Base-by-base conservation (phyloP, 2,797 vertebrate species). In the Girardinus metallicus region DNA sequence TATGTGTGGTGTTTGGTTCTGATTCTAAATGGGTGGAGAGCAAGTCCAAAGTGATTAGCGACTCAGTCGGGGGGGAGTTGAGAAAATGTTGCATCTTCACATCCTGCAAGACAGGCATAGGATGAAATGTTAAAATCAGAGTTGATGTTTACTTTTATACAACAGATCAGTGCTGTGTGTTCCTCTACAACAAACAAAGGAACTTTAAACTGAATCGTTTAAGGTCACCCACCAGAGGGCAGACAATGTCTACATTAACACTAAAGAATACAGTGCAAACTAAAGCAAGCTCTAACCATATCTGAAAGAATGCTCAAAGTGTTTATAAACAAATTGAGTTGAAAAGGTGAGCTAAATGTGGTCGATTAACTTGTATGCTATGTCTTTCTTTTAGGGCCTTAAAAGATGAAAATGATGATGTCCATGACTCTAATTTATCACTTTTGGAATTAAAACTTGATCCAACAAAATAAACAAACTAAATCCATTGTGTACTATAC, bases 181-280 rank as follows among this genome's bases (percentile, higher is more conserved):
- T 70, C 36, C 39, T 43, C 66, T 43, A 13, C 66, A 72, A 57
- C 3, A 9, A n/a, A n/a, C n/a, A n/a, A n/a, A n/a, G n/a, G n/a
- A n/a, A n/a, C n/a, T n/a, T n/a, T n/a, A n/a, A n/a, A n/a, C n/a
- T n/a, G n/a, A n/a, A n/a, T n/a, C n/a, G n/a, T n/a, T n/a, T n/a
- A n/a, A n/a, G n/a, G n/a, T n/a, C n/a, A n/a, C n/a, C 89, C 92
- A 92, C 79, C 71, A 92, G 91, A 82, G 86, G 91, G 82, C 84
- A 49, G 26, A 71, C 39, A 43, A 70, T 26, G 5, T 26, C 64
- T 26, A 41, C 64, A 41, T 26, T 41, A 23, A 41, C 9, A 5
- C 1, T 18, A 68, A 26, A 41, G 21, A 68, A 10, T 41, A 68
- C 7, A 26, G 5, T 11, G 21, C 23, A 41, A 68, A 68, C 1